Conservation (phyloP, 2,888 invertebrate species). For the Aphrophora alni region DNA sequence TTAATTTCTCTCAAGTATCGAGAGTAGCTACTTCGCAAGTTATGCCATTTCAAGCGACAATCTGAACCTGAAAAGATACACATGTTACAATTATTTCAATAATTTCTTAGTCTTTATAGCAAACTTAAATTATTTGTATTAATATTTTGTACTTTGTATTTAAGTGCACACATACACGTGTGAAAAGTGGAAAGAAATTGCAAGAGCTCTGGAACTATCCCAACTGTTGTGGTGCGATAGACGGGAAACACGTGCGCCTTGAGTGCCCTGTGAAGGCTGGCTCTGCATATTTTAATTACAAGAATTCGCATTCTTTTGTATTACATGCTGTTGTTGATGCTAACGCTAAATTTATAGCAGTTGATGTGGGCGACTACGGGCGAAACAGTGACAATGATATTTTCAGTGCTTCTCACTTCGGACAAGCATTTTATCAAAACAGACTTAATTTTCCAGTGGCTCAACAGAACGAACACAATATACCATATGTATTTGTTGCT, state of each 20-base stretch:
- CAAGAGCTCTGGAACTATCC: conserved; percentile 24
- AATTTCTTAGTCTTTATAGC: no score
- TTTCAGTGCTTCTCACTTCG: conserved; percentile 32
- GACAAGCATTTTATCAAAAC: conserved; percentile 24
- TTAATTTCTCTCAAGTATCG: conserved; percentile 35
- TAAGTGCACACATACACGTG: no score
- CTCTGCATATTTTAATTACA: conserved; percentile 24
- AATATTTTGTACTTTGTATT: no score
- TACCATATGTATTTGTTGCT: conserved; percentile 29
- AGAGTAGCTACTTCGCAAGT: conserved; percentile 29
- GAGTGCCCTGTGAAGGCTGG: conserved; percentile 27
- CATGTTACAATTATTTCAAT: no score
- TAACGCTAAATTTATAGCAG: conserved; percentile 24
- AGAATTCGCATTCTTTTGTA: conserved; percentile 25
- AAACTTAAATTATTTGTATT: no score
- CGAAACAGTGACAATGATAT: conserved; percentile 36
- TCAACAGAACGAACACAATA: conserved; percentile 20
- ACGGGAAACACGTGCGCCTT: conserved; percentile 24
- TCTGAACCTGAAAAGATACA: conserved; percentile 33
- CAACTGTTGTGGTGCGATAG: conserved; percentile 30
- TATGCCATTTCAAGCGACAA: conserved; percentile 38
- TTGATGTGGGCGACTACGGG: conserved; percentile 33
- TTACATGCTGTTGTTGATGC: conserved; percentile 32
- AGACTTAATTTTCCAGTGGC: conserved; percentile 29
- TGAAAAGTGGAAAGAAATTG: conserved; percentile 49